A percentile compares a stretch with the other conserved stretches of the same genome.
These are phyloP conservation scores for Stenichneumon culpator DNA, from an alignment of 2,888 invertebrate species.

Conservation along the genomic window DNA sequence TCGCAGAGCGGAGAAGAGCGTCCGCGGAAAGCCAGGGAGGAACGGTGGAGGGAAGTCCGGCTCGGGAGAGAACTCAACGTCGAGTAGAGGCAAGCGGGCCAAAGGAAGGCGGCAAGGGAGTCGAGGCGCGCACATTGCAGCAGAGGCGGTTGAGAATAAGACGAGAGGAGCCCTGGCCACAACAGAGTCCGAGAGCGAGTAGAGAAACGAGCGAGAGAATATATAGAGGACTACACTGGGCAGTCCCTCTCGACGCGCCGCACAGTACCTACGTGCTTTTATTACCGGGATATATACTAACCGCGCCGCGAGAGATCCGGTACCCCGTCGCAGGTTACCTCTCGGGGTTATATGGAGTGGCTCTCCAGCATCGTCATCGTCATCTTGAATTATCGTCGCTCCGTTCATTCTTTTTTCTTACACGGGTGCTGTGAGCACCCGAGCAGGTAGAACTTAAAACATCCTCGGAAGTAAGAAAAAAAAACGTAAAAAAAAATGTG, in stretches of 20 bases:
- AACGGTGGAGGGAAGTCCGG: constrained; percentile 15
- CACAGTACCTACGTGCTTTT: constrained; percentile 81
- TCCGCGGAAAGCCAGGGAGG: constrained; percentile 17
- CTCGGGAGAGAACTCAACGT: constrained; percentile 1
- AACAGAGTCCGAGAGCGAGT: constrained; percentile 50
- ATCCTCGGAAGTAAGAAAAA: constrained; percentile 21
- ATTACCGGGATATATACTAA: constrained; percentile 71
- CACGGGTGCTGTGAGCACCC: constrained; percentile 17
- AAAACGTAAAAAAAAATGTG: constrained; percentile 22
- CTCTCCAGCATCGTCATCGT: constrained; percentile 38
- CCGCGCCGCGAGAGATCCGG: constrained; percentile 50
- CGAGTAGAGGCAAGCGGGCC: constrained; percentile 18
- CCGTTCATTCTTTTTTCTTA: background rate
- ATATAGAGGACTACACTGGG: constrained; percentile 77
- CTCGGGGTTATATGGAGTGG: constrained; percentile 44
- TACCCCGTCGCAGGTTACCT: constrained; percentile 19
- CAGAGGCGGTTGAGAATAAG: constrained; percentile 56
- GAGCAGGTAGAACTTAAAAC: constrained; percentile 28
- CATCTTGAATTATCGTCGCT: constrained; percentile 4
- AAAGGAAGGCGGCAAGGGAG: constrained; percentile 24
- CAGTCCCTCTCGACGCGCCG: constrained; percentile 81
- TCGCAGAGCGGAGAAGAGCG: constrained; percentile 13
- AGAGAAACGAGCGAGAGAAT: constrained; percentile 70
- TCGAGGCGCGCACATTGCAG: constrained; percentile 20
- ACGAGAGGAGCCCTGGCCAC: constrained; percentile 23